These are phyloP conservation scores for Pteruthius melanotis DNA, from an alignment of 2,113 vertebrate genomes.

Conservation along the genomic window DNA sequence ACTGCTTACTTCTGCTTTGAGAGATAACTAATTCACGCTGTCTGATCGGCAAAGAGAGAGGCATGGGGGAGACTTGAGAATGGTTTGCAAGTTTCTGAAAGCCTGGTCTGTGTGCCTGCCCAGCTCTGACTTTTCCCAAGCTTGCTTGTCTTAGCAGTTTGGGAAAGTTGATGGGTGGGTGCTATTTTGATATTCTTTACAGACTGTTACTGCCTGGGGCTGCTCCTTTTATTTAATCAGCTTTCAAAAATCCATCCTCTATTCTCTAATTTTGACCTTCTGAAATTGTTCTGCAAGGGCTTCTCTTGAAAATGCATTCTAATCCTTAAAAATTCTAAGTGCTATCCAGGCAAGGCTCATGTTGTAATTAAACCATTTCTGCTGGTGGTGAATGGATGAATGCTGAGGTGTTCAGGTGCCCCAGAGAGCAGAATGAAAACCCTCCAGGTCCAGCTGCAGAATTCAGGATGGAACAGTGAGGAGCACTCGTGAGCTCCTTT, in stretches of 20 bases:
- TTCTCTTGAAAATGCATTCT: neutral
- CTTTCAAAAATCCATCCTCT: neutral
- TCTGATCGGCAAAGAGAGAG: neutral
- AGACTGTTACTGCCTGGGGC: neutral
- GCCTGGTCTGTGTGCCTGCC: neutral
- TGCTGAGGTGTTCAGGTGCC: neutral
- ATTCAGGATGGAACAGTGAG: neutral
- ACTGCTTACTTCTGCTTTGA: neutral
- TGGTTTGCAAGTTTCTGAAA: neutral
- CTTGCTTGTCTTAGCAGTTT: neutral
- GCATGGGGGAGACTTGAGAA: neutral
- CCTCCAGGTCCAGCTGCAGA: fast-evolving
- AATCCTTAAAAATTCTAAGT: neutral
- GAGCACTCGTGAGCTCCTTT: neutral
- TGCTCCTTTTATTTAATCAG: neutral
- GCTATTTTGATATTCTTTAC: neutral
- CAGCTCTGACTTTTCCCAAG: neutral
- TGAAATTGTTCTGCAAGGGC: neutral
- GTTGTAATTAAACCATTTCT: neutral
- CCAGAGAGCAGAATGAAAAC: neutral
- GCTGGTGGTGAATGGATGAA: neutral
- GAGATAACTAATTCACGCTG: neutral
- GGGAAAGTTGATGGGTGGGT: neutral
- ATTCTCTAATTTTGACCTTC: neutral
- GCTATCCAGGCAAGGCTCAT: neutral